Conservation (phyloP, 2,888 invertebrate genomes). For the Vandiemenella viatica region DNA sequence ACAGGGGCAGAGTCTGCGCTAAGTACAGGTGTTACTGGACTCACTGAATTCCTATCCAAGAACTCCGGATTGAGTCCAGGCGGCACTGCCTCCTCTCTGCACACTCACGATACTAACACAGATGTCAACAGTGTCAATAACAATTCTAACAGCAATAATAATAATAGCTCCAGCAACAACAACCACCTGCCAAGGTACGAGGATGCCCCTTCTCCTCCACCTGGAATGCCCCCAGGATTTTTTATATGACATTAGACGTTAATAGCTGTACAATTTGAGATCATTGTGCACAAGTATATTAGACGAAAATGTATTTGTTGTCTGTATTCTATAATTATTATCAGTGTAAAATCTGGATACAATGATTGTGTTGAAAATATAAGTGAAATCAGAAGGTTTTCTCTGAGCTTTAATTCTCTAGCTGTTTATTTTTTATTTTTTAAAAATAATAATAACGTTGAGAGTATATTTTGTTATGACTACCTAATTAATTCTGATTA, state of each 20-base stretch:
- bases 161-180: constrained; percentile 18
- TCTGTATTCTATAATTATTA: no score
- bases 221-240: constrained; percentile 13
- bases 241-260: constrained; percentile 14
- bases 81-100: background rate
- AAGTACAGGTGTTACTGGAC: constrained; percentile 6
- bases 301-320: no score
- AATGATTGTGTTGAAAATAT: no score
- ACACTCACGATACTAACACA: background rate
- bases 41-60: constrained; percentile 12
- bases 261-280: no score
- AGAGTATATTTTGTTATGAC: no score
- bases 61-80: constrained; percentile 13
- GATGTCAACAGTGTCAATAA: constrained; percentile 5
- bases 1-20: constrained; percentile 7
- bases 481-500: no score
- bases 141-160: constrained; percentile 16
- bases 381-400: no score
- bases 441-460: no score
- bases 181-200: constrained; percentile 18
- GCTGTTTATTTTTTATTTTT: no score
- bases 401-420: no score
- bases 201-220: constrained; percentile 8
- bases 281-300: no score
- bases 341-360: no score